Evolutionary conservation across 2,113 vertebrate genomes (phyloP).

Genomic region (Morone saxatilis): DNA sequence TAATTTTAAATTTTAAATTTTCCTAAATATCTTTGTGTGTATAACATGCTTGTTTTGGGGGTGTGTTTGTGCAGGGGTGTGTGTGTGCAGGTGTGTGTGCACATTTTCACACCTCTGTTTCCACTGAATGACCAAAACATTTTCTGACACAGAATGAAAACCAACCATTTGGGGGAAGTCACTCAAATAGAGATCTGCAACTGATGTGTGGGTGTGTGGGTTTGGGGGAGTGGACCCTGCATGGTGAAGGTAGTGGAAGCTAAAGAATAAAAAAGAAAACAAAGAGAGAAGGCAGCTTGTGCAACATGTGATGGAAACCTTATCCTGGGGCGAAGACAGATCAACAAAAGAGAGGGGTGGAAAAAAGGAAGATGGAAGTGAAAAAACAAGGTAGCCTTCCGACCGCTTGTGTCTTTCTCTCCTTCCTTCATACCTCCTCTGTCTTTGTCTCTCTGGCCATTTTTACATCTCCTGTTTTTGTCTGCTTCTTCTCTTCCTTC

Average conservation of each 20-base stretch:
- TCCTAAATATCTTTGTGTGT: too few relatives aligned
- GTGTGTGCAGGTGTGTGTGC: too few relatives aligned
- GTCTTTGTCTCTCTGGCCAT: conserved; percentile 1
- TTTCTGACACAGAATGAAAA: not conserved
- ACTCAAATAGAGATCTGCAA: not conserved
- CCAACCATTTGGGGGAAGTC: not conserved
- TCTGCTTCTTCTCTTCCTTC: not conserved
- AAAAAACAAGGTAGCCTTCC: conserved; percentile 18
- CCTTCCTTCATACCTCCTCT: conserved; percentile 35
- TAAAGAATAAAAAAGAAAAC: conserved; percentile 1
- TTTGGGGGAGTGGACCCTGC: not conserved
- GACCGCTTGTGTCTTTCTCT: conserved; percentile 1
- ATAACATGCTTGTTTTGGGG: not conserved
- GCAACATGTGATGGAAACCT: conserved; percentile 47
- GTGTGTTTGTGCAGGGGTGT: not conserved
- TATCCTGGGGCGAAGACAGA: conserved; percentile 12
- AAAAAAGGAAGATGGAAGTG: conserved; percentile 39
- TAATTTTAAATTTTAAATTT: not conserved
- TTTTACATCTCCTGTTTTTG: not conserved
- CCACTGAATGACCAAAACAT: not conserved
- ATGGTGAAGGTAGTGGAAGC: too few relatives aligned
- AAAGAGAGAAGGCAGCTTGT: conserved; percentile 30
- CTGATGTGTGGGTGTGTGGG: not conserved
- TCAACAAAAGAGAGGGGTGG: conserved; percentile 60
- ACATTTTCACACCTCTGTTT: not conserved